phyloP scores from a whole-genome alignment of 2,113 vertebrate genomes.

The Acinonyx jubatus region DNA sequence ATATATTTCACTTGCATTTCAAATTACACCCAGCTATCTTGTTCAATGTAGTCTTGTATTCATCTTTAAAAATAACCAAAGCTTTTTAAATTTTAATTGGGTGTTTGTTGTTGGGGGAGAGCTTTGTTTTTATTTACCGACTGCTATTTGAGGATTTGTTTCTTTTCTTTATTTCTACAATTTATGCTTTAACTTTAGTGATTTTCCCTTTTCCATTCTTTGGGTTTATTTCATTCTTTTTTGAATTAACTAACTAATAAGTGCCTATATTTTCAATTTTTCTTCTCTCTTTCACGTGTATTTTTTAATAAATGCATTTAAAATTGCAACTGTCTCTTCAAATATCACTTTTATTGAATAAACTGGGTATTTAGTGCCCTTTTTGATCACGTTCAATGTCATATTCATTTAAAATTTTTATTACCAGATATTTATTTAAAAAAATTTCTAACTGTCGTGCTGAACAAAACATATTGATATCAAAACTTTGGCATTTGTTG shows the following conservation, averaged over 20 bases:
- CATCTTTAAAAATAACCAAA: background rate
- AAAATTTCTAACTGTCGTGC: background rate
- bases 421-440: background rate
- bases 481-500: background rate
- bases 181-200: background rate
- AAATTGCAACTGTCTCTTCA: background rate
- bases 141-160: background rate
- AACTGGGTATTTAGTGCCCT: background rate
- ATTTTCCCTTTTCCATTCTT: background rate
- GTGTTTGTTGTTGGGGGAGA: rapidly evolving
- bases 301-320: background rate
- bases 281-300: background rate
- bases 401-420: background rate
- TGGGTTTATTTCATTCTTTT: background rate
- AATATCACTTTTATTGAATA: background rate
- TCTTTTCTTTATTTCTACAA: background rate
- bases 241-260: background rate
- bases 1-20: background rate
- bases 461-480: background rate
- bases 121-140: background rate
- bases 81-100: background rate
- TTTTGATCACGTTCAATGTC: background rate
- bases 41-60: background rate
- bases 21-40: background rate
- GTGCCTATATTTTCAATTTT: background rate